Base-by-base conservation (phyloP, 2,888 invertebrate genomes). In the Copidosoma aretas region DNA sequence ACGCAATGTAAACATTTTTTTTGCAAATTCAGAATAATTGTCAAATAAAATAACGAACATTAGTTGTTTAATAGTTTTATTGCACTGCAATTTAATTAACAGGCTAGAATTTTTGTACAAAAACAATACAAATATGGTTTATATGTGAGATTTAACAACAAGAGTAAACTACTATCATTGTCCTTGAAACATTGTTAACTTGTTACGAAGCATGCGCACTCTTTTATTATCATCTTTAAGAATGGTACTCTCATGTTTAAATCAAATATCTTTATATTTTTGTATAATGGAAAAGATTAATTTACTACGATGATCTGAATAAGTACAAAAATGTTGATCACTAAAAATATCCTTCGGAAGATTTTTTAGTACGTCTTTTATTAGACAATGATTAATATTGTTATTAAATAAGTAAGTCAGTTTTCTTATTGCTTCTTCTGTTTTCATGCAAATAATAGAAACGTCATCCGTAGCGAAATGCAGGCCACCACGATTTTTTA, bases 401-500 rank as follows among this genome's bases (percentile, higher is more conserved):
- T 21, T 21, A 21, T 17, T 15, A 17, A 54, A 54, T 15, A 19
- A 54, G 21, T 54, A 3, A 4, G 15, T 54, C 14, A 10, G 2
- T 15, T 54, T n/a, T 54, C 54, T 54, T 5, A 54, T 54, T 14
- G 21, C 54, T 54, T 22, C 21, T 21, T 54, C 54, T 15, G 54
- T 21, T 14, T 14, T 21, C n/a, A 19, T n/a, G n/a, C 64, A 64
- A 46, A 46, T 64, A 1, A 63, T 53, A n/a, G 17, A 17, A 49
- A 58, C 58, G n/a, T 64, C 64, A n/a, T 64, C 51, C 32, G 64
- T 46, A 43, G 64, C 64, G 49, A 46, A 64, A 19, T 46, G 17
- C 43, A 64, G 57, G 39, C 64, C 64, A 22, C 66, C 66, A 41
- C 66, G 41, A 57, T 69, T 65, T 58, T 61, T 65, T 25, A 69